These are phyloP conservation scores for Otus sunia DNA, from an alignment of 2,113 vertebrate species.

Conservation along the genomic window DNA sequence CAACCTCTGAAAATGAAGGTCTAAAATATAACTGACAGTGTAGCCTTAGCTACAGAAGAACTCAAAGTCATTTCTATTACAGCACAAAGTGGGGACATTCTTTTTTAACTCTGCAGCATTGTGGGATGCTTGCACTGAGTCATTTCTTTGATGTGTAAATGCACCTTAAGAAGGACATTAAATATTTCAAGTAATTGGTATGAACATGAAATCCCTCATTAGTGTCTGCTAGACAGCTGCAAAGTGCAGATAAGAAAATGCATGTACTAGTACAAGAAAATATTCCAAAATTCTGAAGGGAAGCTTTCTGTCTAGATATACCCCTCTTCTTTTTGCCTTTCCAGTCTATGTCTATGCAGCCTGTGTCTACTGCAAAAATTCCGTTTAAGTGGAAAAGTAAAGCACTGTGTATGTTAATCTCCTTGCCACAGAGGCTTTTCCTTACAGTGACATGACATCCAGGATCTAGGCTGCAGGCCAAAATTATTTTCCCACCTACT, in stretches of 20 bases:
- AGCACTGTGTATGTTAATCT: slow-evolving; percentile 43
- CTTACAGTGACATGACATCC: slow-evolving; percentile 6
- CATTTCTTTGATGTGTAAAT: slow-evolving; percentile 81
- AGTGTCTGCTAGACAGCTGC: slow-evolving; percentile 68
- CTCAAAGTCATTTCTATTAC: slow-evolving; percentile 37
- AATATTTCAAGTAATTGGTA: slow-evolving; percentile 79
- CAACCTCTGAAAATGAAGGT: not conserved
- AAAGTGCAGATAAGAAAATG: slow-evolving; percentile 68
- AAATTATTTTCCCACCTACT: slow-evolving; percentile 22
- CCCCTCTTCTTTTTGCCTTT: not conserved
- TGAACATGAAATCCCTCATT: slow-evolving; percentile 76
- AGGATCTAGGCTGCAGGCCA: slow-evolving; percentile 17
- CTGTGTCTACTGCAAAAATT: slow-evolving; percentile 27
- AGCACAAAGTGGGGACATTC: not conserved
- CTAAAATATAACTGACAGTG: slow-evolving; percentile 41
- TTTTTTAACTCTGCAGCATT: not conserved
- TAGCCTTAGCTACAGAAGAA: slow-evolving; percentile 12
- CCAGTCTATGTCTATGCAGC: not conserved
- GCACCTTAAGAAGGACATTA: slow-evolving; percentile 73
- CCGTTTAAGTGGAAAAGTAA: slow-evolving; percentile 2
- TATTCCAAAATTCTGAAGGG: slow-evolving; percentile 31
- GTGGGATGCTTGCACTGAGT: slow-evolving; percentile 58
- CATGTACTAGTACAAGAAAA: slow-evolving; percentile 22
- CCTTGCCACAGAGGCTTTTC: slow-evolving; percentile 18
- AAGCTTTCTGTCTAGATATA: slow-evolving; percentile 56